phyloP scores from a whole-genome alignment of 2,113 vertebrate genomes.

The Python bivittatus region DNA sequence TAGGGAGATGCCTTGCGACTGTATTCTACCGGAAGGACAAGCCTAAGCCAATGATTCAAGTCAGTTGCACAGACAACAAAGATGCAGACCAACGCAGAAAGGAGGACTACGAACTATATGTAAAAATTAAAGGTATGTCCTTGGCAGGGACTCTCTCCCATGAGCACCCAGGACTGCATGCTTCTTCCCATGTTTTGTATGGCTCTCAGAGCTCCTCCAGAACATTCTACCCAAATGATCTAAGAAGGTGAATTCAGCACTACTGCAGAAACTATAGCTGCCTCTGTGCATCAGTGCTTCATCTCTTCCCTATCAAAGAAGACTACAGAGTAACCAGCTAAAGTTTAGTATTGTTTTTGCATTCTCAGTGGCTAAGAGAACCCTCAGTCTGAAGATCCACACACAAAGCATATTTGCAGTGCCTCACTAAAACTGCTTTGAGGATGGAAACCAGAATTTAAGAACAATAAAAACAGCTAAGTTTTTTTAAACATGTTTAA shows the following conservation, averaged over 20 bases:
- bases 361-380: neutral
- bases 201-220: too few relatives aligned
- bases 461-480: neutral
- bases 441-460: too few relatives aligned
- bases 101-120: slow-evolving; percentile 66
- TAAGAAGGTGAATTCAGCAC: too few relatives aligned
- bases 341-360: neutral
- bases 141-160: too few relatives aligned
- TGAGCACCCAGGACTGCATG: neutral
- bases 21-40: slow-evolving; percentile 68
- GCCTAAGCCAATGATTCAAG: slow-evolving; percentile 54
- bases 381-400: neutral
- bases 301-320: neutral
- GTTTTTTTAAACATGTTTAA: neutral
- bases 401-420: too few relatives aligned
- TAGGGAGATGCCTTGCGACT: slow-evolving; percentile 67
- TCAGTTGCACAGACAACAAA: slow-evolving; percentile 58
- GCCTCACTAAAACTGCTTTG: neutral
- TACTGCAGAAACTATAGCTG: neutral
- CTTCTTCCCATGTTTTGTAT: neutral
- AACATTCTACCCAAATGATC: neutral
- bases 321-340: neutral
- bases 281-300: neutral
- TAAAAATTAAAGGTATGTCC: slow-evolving; percentile 46
- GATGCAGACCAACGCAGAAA: slow-evolving; percentile 40